Percentiles rank a stretch among this genome's conserved stretches.
Conservation (phyloP, 2,888 invertebrate species). For the Anarsia innoxiella region DNA sequence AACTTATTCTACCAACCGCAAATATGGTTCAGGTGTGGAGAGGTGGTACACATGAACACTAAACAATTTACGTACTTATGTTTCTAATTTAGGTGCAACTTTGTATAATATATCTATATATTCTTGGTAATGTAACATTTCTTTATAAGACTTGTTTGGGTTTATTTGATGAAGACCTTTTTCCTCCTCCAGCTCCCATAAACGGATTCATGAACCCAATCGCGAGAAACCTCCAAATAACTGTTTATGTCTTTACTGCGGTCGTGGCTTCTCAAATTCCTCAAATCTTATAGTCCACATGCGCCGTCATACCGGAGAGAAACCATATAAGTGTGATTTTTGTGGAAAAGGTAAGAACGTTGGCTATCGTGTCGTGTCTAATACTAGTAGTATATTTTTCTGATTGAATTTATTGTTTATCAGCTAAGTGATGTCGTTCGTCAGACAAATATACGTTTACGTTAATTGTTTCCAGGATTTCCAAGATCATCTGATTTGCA, state of each 20-base stretch:
- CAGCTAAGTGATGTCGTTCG: no score
- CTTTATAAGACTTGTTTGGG: no score
- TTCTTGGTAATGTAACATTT: neutral
- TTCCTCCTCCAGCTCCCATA: slow-evolving; percentile 70
- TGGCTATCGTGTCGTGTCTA: no score
- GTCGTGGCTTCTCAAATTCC: slow-evolving; percentile 75
- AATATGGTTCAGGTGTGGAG: no score
- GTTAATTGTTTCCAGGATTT: slow-evolving; percentile 66
- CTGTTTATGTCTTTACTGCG: slow-evolving; percentile 76
- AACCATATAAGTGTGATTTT: slow-evolving; percentile 78
- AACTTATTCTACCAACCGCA: no score
- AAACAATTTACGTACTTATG: no score
- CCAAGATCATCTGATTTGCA: slow-evolving; percentile 78
- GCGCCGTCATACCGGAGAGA: slow-evolving; percentile 80
- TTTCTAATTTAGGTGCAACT: no score
- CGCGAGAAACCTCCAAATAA: slow-evolving; percentile 51
- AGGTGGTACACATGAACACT: no score
- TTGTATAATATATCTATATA: no score
- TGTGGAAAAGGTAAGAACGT: slow-evolving; percentile 77
- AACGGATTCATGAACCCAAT: slow-evolving; percentile 66
- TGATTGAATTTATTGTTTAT: no score
- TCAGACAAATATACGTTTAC: no score
- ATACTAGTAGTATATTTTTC: no score
- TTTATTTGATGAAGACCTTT: slow-evolving; percentile 3
- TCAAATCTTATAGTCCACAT: slow-evolving; percentile 79